Evolutionary conservation across 2,113 vertebrate species (phyloP).

Genomic region (Odontesthes bonariensis): DNA sequence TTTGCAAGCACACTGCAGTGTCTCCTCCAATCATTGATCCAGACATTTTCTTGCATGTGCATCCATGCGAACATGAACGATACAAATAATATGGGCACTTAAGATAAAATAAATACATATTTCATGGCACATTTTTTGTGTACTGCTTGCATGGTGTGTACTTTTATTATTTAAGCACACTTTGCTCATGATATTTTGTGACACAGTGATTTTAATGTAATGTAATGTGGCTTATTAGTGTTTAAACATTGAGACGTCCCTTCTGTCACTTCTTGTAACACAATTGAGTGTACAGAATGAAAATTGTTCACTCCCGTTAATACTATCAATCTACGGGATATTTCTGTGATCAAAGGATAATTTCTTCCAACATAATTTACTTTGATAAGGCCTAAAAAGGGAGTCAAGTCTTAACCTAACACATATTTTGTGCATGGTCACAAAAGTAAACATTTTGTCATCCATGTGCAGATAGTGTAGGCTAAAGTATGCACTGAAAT

Average conservation of each 20-base stretch:
- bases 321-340: background rate
- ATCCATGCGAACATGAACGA: slow-evolving; percentile 14
- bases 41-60: background rate
- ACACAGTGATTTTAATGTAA: background rate
- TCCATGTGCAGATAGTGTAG: background rate
- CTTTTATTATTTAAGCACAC: too few species aligned
- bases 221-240: too few species aligned
- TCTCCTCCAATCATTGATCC: background rate
- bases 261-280: too few species aligned
- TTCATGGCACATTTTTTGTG: background rate
- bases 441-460: slow-evolving; percentile 8
- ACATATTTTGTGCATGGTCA: background rate
- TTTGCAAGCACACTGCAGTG: background rate
- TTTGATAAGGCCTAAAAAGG: slow-evolving; percentile 4
- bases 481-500: slow-evolving; percentile 17
- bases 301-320: background rate
- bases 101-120: slow-evolving; percentile 4
- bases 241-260: too few species aligned
- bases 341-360: slow-evolving; percentile 21
- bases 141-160: too few species aligned
- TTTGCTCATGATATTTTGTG: too few species aligned
- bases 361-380: slow-evolving; percentile 4
- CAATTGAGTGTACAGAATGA: too few species aligned
- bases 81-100: background rate
- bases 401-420: background rate